Evolutionary conservation across 2,888 invertebrate species (phyloP), one percentile per base, ranked within the genome.

Genomic region (Drosophila incognita): DNA sequence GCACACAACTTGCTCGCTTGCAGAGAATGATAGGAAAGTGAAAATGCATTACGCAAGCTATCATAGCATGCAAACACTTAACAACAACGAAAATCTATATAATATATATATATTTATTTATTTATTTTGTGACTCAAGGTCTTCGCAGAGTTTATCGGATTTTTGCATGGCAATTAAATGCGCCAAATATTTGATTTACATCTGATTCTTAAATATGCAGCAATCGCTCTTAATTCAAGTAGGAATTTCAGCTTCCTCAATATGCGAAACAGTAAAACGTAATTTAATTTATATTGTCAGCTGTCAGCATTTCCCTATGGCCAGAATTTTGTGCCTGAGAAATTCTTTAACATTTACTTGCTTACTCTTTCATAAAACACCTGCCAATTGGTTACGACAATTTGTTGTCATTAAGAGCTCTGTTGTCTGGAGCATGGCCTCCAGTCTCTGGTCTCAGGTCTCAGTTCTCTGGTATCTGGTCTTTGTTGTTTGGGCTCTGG

Each of bases 321-420:
- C 21, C 42, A 42, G 21, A 5, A 13, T 42, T 2, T 13, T 42
- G 21, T 42, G 51, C 49, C 29, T 48, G 62, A 51, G 27, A 57
- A 60, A 64, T 63, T 64, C 42, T 57, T 58, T 54, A 48, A 63
- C 70, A 75, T 82, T 74, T 56, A 65, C 61, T 59, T 65, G 53
- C 42, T 21, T 21, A 49, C 53, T 69, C 74, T 63, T 77, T 59
- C 59, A 76, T 72, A 54, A 72, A 79, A 70, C 76, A 89, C 82
- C 79, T 89, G 84, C 33, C 76, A 74, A 87, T 82, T 83, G 77
- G 62, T 87, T 74, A 58, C 73, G 67, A 83, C 87, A 84, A 82
- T 83, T 86, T 87, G 80, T 81, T 83, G 87, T 74, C 89, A 89
- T 89, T 83, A 81, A 79, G 62, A 63, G 72, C 36, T 27, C 49